Base-by-base conservation (phyloP, 1,140 invertebrate genomes). In the Calephelis nemesis region DNA sequence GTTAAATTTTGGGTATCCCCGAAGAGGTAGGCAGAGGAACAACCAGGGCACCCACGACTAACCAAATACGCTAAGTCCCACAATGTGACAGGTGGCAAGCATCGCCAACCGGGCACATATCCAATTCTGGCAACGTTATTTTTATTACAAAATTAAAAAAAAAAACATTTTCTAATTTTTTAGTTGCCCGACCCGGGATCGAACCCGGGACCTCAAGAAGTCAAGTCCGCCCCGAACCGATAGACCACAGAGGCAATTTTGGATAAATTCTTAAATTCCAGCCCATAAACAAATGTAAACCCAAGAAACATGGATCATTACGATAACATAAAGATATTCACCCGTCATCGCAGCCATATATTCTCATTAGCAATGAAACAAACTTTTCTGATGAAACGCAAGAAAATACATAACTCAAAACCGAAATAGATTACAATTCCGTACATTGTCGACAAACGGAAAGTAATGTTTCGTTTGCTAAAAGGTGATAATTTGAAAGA, bases 381-480 rank as follows among this genome's bases (percentile, higher is more conserved):
- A 65, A 70, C 63, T 47, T 63, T 58, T 70, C 63, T 60, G 65
- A 58, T 13, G 63, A 45, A 58, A 70, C 48, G 39, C 50, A 47
- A 70, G 62, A 70, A 65, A 62, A 70, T 70, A 70, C 63, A 71
- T 70, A 62, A 70, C 42, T 67, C 58, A 67, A 60, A 49, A 67
- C 58, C 30, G 42, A 71, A 71, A 71, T 71, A 71, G 62, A 66
- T 71, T 15, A 58, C 47, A 30, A 67, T 66, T 50, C 19, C 19
- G 15, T 49, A 19, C 11, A 30, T 65, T 19, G 47, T 65, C 13
- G 40, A 4, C 45, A n/a, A 39, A 39, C n/a, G 19, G 54, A n/a
- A 60, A 60, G 39, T 60, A 60, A 60, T 60, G 54, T 60, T 60
- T 40, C 52, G 15, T 54, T 58, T 58, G 7, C 40, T 30, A 58